Evolutionary conservation across 2,113 vertebrate genomes (phyloP), one percentile per base, ranked within the genome.

Genomic region (Istiophorus platypterus): DNA sequence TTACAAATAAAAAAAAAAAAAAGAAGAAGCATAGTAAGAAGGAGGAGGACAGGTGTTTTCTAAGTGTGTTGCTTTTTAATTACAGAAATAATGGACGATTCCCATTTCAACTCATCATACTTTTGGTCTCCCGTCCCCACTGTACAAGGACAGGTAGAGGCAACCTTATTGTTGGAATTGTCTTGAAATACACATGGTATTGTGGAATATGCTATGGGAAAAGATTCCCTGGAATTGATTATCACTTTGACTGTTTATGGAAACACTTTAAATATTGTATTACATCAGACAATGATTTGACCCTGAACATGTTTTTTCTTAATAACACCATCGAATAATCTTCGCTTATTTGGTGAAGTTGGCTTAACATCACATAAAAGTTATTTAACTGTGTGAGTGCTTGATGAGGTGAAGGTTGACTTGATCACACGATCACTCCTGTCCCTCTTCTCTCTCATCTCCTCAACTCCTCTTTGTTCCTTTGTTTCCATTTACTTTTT

Each of bases 61-160:
- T 93, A 94, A 94, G 91, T 93, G 88, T 95, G 94, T 93, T 95
- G 93, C 93, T 95, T 95, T 94, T 95, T 95, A 94, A 93, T 95
- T 88, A 89, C 95, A 98, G 97, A 97, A 97, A 98, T 97, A 96
- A 99, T 99, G 98, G 98, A 99, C 96, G 98, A 99, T 96, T 99
- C 98, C 97, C 98, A 98, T 95, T 99, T 99, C 96, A 99, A 98
- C 96, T 99, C 97, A 94, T 97, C 97, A 70, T 99, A 99, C 96
- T 99, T 99, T 96, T 99, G 98, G 98, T 98, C 97, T 95, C 97
- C 97, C 88, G 97, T 99, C 92, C 97, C 98, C 92, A 99, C 98
- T 59, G 97, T 99, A 92, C 98, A 98, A 92, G 98, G 98, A 97
- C 98, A 99, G 97, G 97, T 99, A 96, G 95, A 94, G 77, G 76